These are phyloP conservation scores for Pomatorhinus ruficollis DNA, from an alignment of 2,113 vertebrate species.

Conservation along the genomic window DNA sequence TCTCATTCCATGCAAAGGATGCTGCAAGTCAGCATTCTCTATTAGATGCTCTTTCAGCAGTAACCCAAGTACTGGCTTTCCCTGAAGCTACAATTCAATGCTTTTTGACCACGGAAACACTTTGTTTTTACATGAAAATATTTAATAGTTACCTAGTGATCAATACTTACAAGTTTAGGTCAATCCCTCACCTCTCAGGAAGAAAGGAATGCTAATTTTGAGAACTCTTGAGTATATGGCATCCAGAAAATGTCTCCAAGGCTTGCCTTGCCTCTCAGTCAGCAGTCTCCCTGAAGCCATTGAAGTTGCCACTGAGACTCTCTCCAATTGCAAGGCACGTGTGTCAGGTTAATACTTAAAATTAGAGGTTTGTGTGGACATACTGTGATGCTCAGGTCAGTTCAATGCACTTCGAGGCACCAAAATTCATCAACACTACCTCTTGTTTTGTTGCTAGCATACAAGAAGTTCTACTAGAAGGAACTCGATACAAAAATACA, in stretches of 20 bases:
- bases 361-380: neutral
- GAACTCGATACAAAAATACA: neutral
- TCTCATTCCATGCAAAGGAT: constrained; percentile 4
- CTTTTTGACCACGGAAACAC: neutral
- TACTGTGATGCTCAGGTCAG: neutral
- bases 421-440: neutral
- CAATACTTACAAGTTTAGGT: neutral
- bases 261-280: neutral
- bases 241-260: neutral
- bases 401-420: neutral
- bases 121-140: neutral
- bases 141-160: neutral
- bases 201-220: neutral
- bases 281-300: neutral
- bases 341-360: neutral
- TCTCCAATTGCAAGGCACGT: rapidly evolving
- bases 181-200: neutral
- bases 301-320: neutral
- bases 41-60: neutral
- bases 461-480: neutral
- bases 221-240: neutral
- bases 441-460: neutral
- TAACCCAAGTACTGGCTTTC: neutral
- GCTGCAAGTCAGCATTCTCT: neutral
- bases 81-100: neutral